These are phyloP conservation scores for Alloplasta piceator DNA, from an alignment of 2,888 invertebrate species.

Conservation along the genomic window DNA sequence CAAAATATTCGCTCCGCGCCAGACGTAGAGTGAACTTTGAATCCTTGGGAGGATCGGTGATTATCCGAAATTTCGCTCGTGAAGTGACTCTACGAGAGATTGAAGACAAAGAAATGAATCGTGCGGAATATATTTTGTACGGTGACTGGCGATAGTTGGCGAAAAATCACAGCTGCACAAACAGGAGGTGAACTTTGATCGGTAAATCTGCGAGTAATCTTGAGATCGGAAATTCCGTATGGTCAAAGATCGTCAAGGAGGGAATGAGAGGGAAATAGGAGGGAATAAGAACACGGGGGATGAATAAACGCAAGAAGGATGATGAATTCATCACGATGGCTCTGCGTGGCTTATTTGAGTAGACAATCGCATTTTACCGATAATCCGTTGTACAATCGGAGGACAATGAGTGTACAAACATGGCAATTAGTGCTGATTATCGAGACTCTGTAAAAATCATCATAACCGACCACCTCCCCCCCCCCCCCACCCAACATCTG, in stretches of 20 bases:
- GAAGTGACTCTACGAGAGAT: no score
- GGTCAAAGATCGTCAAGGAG: constrained; percentile 1
- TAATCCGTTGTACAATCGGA: constrained; percentile 19
- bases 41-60: no score
- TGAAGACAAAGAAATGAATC: no score
- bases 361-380: constrained; percentile 44
- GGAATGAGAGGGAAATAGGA: neutral
- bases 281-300: constrained; percentile 2
- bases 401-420: constrained; percentile 7
- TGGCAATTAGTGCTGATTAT: constrained; percentile 55
- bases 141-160: neutral
- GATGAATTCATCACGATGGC: constrained; percentile 47
- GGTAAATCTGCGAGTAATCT: constrained; percentile 47
- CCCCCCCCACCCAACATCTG: constrained; percentile 18
- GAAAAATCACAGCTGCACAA: neutral
- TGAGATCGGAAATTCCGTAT: constrained; percentile 16
- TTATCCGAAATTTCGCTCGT: no score
- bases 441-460: constrained; percentile 37
- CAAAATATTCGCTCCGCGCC: no score
- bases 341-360: constrained; percentile 39
- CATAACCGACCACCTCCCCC: constrained; percentile 28
- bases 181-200: constrained; percentile 46
- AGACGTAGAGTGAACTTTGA: no score
- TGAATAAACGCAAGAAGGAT: neutral
- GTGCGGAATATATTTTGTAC: no score